Conservation (phyloP, 23 tunicate species). For the Halocynthia roretzi region DNA sequence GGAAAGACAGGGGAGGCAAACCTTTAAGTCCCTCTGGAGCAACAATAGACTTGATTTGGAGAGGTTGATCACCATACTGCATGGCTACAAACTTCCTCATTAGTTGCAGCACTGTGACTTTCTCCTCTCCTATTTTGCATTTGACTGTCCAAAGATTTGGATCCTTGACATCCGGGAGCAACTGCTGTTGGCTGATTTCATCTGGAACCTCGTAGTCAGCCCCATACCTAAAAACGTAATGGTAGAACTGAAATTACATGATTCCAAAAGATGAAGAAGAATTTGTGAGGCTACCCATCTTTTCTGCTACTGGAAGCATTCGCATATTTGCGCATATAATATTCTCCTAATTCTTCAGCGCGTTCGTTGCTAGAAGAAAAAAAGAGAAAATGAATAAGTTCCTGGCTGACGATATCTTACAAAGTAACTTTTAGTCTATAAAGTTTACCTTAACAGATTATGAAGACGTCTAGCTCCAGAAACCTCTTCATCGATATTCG, state of each 20-base stretch:
- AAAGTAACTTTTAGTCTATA: neutral
- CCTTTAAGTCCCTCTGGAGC: conserved; percentile 97
- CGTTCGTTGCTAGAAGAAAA: conserved; percentile 51
- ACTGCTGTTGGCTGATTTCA: conserved; percentile 92
- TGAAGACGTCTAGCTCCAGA: conserved; percentile 75
- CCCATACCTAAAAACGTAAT: conserved; percentile 14
- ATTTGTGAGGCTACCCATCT: conserved; percentile 26
- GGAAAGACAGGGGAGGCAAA: neutral
- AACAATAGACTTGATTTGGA: conserved; percentile 91
- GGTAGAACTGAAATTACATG: too few relatives aligned
- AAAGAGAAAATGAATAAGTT: neutral
- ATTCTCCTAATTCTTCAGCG: conserved; percentile 79
- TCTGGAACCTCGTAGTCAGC: conserved; percentile 75
- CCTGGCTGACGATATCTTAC: too few relatives aligned
- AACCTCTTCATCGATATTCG: conserved; percentile 53
- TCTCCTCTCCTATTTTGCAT: conserved; percentile 90
- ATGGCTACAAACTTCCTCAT: conserved; percentile 85
- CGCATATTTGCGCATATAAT: conserved; percentile 87
- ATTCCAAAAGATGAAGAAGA: too few relatives aligned
- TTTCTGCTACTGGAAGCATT: conserved; percentile 24
- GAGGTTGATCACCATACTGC: conserved; percentile 84
- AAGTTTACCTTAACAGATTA: conserved; percentile 47
- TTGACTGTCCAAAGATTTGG: conserved; percentile 98
- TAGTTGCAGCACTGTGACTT: conserved; percentile 67
- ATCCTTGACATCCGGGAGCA: conserved; percentile 96